phyloP scores from a whole-genome alignment of 2,113 vertebrate species.

The Strix aluco region DNA sequence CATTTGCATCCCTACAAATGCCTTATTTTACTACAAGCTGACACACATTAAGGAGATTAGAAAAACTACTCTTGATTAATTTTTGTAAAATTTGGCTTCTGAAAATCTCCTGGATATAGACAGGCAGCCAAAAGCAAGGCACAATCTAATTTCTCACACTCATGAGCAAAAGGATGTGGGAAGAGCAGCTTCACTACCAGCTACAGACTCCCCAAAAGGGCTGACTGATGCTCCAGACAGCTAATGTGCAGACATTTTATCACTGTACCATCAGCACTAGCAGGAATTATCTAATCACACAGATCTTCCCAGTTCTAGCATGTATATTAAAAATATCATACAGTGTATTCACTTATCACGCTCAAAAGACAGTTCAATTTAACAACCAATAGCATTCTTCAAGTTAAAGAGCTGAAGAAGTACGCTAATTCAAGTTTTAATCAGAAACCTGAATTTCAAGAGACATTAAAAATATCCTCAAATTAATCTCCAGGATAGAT shows the following conservation, averaged over 20 bases:
- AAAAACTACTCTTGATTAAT: not conserved
- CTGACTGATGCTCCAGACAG: not conserved
- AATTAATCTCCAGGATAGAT: conserved; percentile 53
- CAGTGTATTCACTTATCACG: not conserved
- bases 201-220: not conserved
- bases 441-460: conserved; percentile 33
- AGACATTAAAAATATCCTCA: conserved; percentile 62
- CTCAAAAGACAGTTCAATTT: not conserved
- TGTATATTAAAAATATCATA: not conserved
- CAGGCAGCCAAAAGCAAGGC: not conserved
- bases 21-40: not conserved
- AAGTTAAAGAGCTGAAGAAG: not conserved
- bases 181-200: not conserved
- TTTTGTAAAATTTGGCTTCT: not conserved
- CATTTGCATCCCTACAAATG: not conserved
- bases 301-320: not conserved
- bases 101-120: not conserved
- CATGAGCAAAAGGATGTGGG: not conserved
- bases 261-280: not conserved
- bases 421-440: not conserved
- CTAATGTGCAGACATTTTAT: not conserved
- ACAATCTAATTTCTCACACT: not conserved
- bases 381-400: not conserved
- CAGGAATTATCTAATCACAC: not conserved
- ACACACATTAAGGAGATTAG: not conserved